A percentile compares a stretch with the other conserved stretches of the same genome.
Evolutionary conservation across 2,797 vertebrate species (phyloP).

Genomic region (Poecilia gillii): DNA sequence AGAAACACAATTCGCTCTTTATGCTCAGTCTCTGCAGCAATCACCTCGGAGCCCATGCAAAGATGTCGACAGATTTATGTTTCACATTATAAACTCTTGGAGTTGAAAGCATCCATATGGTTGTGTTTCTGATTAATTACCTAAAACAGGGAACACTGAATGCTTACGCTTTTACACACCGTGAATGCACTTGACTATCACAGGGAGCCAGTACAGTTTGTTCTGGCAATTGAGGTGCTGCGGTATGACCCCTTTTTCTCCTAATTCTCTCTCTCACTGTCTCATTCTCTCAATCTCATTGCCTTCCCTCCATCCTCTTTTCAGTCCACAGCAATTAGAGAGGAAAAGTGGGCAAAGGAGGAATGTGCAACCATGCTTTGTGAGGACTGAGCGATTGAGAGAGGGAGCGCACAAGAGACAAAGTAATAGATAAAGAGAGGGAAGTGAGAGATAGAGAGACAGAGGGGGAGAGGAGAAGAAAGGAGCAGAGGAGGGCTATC

Average conservation of each 20-base stretch:
- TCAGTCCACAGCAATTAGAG: conserved; percentile 83
- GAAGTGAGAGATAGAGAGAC: conserved; percentile 69
- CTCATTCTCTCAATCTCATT: conserved; percentile 72
- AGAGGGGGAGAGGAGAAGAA: conserved; percentile 67
- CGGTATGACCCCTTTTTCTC: conserved; percentile 78
- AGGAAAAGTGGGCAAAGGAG: conserved; percentile 77
- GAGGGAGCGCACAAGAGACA: conserved; percentile 67
- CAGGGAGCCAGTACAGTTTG: conserved; percentile 72
- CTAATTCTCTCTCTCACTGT: conserved; percentile 69
- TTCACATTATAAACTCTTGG: conserved; percentile 62
- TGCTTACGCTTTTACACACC: conserved; percentile 19
- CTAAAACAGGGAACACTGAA: conserved; percentile 28
- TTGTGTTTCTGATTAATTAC: conserved; percentile 48
- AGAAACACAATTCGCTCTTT: conserved; percentile 84
- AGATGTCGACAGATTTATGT: conserved; percentile 59
- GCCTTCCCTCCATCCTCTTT: conserved; percentile 75
- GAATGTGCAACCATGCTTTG: conserved; percentile 81
- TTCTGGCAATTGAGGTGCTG: conserved; percentile 63
- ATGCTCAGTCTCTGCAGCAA: conserved; percentile 64
- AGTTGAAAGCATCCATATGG: conserved; percentile 43
- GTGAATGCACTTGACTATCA: conserved; percentile 56
- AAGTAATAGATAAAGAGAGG: conserved; percentile 66
- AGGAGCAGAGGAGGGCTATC: conserved; percentile 70
- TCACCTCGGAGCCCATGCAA: conserved; percentile 51
- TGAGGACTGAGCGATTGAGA: conserved; percentile 67